A percentile compares a stretch with the other conserved stretches of the same genome.
Conservation (phyloP, 2,888 invertebrate genomes). For the Galeruca laticollis region DNA sequence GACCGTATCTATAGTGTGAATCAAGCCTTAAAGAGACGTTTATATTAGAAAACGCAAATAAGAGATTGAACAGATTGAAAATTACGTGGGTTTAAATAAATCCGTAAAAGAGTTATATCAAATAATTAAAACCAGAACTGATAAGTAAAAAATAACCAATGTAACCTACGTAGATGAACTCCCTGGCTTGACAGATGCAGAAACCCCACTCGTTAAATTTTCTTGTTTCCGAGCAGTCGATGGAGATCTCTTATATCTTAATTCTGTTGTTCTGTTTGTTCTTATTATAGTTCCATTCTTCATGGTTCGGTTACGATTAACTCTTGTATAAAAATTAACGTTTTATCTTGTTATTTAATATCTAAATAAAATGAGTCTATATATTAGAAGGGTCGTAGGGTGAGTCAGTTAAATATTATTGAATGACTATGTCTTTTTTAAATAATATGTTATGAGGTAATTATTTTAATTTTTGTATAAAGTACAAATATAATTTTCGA, state of each 20-base stretch:
- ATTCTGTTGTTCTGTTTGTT: conserved; percentile 51
- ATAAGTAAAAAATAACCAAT: conserved; percentile 21
- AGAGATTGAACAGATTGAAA: no score
- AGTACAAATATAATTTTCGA: no score
- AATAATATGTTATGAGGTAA: no score
- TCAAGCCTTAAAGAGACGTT: no score
- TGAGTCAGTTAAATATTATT: background rate
- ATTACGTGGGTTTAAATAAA: background rate
- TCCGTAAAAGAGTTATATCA: background rate
- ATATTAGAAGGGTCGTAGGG: background rate
- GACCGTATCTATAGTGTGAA: no score
- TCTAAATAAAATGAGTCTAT: background rate
- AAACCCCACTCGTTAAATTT: conserved; percentile 23
- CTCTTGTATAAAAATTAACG: conserved; percentile 12
- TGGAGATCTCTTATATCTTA: conserved; percentile 48
- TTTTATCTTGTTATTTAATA: conserved; percentile 10
- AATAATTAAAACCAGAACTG: background rate
- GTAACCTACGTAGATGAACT: conserved; percentile 32
- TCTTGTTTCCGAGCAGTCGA: conserved; percentile 44
- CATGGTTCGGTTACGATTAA: conserved; percentile 38
- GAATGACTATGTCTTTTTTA: no score
- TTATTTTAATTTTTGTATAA: no score
- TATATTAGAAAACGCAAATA: no score
- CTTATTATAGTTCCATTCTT: conserved; percentile 48
- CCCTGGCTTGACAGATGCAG: conserved; percentile 33